These are phyloP conservation scores for Nymphalis urticae DNA, from an alignment of 2,888 invertebrate species.

Conservation along the genomic window DNA sequence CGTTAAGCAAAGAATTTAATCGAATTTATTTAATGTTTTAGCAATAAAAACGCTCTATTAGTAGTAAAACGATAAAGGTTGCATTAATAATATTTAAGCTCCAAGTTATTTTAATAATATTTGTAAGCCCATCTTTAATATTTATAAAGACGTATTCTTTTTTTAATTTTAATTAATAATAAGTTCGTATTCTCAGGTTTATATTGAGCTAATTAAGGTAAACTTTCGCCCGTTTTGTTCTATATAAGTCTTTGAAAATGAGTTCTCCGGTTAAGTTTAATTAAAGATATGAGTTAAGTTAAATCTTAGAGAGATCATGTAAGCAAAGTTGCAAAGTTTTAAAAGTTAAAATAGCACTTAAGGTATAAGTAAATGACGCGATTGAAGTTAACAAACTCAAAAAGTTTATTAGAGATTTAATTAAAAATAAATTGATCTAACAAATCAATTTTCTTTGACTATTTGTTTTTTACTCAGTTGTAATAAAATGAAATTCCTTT, in stretches of 20 bases:
- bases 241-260: slow-evolving; percentile 25
- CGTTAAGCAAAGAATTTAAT: neutral
- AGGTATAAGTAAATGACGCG: neutral
- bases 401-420: neutral
- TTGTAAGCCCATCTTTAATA: neutral
- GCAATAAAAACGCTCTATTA: slow-evolving; percentile 1
- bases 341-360: slow-evolving; percentile 14
- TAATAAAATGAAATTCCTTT: neutral
- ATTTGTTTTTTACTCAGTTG: neutral
- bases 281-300: slow-evolving; percentile 22
- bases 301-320: slow-evolving; percentile 21
- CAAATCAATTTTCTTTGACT: neutral
- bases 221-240: slow-evolving; percentile 20
- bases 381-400: neutral
- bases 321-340: slow-evolving; percentile 19
- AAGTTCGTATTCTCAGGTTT: slow-evolving; percentile 5
- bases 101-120: neutral
- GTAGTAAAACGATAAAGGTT: neutral
- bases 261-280: slow-evolving; percentile 27
- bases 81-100: neutral
- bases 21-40: neutral
- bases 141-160: neutral
- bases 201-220: slow-evolving; percentile 8
- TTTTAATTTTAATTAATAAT: neutral
- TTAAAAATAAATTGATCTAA: neutral